Evolutionary conservation across 2,888 invertebrate species (phyloP).

Genomic region (Yponomeuta evonymella): DNA sequence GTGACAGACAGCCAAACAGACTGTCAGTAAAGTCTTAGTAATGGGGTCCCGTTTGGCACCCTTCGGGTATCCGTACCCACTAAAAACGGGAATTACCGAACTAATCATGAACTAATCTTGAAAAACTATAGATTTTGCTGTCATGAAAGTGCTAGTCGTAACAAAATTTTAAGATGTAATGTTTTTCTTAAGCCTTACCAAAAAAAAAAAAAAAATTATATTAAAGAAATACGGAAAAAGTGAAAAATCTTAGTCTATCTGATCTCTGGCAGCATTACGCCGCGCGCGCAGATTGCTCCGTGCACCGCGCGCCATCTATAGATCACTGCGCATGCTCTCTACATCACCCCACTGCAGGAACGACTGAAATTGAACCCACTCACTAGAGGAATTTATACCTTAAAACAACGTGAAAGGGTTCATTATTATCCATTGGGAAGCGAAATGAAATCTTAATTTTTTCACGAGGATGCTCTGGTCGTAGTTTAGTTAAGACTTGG

Average conservation of each 20-base stretch:
- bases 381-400: background rate
- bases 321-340: conserved; percentile 62
- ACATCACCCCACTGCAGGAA: conserved; percentile 36
- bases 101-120: no score
- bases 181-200: background rate
- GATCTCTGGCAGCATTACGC: conserved; percentile 46
- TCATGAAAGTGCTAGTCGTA: no score
- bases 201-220: no score
- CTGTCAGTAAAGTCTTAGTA: no score
- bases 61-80: no score
- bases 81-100: no score
- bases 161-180: no score
- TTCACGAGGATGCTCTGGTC: conserved; percentile 31
- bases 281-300: conserved; percentile 45
- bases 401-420: background rate
- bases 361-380: background rate
- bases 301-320: conserved; percentile 53
- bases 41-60: no score
- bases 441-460: conserved; percentile 33
- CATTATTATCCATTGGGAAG: background rate
- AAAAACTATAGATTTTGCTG: no score
- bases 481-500: conserved; percentile 30
- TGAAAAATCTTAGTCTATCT: conserved; percentile 24
- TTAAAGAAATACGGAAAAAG: background rate
- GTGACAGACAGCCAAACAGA: no score